Conservation (phyloP, 2,797 vertebrate species). For the Molothrus ater region DNA sequence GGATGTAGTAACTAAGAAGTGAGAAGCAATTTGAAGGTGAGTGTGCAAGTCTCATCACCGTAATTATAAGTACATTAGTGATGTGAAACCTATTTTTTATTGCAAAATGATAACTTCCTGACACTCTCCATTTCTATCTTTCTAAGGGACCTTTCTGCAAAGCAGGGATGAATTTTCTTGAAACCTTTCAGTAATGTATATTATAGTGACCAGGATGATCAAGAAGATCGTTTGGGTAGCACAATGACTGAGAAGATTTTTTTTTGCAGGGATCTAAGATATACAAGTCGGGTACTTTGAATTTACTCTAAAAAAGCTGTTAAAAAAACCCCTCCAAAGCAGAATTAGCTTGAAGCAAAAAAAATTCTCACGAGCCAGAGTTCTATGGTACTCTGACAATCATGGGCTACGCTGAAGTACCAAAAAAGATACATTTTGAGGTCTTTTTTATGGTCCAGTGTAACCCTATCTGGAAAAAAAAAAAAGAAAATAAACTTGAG, state of each 20-base stretch:
- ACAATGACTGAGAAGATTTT: not conserved
- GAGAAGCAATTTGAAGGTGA: not conserved
- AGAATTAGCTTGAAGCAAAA: not conserved
- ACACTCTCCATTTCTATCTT: not conserved
- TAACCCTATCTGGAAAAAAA: conserved; percentile 35
- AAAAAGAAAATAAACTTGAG: conserved; percentile 61
- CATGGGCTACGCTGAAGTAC: not conserved
- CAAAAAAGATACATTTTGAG: conserved; percentile 13
- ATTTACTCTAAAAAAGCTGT: not conserved
- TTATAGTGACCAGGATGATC: not conserved
- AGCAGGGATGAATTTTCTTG: not conserved
- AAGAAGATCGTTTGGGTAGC: not conserved
- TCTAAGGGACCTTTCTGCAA: not conserved
- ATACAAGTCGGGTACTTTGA: not conserved
- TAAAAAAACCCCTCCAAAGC: not conserved
- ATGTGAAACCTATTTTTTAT: not conserved
- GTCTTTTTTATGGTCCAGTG: conserved; percentile 9
- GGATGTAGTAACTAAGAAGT: not conserved
- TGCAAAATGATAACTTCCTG: not conserved
- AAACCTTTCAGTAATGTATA: not conserved
- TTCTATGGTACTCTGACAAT: not conserved
- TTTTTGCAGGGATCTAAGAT: not conserved
- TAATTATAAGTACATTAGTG: not conserved
- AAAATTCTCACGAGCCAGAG: not conserved
- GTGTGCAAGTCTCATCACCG: not conserved